A percentile compares a stretch with the other conserved stretches of the same genome.
Evolutionary conservation across 2,113 vertebrate genomes (phyloP).

Genomic region (Cyprinus carpio): DNA sequence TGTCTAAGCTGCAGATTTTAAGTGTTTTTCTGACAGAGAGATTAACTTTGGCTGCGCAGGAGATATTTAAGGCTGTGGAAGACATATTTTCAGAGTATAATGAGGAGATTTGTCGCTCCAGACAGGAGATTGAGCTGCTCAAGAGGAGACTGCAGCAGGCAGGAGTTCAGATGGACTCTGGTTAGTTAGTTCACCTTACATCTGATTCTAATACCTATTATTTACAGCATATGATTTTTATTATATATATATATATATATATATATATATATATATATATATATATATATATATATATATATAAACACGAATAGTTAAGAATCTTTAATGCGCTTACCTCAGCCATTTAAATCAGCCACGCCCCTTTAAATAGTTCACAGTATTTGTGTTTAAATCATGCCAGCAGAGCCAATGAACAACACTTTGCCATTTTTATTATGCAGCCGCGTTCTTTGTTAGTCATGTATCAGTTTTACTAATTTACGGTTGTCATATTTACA

Average conservation of each 20-base stretch:
- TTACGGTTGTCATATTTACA: too few species aligned
- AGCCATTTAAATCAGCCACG: background rate
- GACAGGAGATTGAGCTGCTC: slow-evolving; percentile 76
- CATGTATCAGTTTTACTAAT: too few species aligned
- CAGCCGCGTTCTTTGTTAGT: too few species aligned
- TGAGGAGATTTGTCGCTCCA: slow-evolving; percentile 73
- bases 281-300: too few species aligned
- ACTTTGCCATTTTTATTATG: too few species aligned
- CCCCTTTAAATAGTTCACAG: background rate
- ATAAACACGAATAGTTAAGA: background rate
- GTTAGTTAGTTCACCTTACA: slow-evolving; percentile 61
- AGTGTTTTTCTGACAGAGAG: slow-evolving; percentile 77
- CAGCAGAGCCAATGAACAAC: too few species aligned
- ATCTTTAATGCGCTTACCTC: background rate
- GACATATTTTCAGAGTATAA: slow-evolving; percentile 76
- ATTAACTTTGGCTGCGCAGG: slow-evolving; percentile 76
- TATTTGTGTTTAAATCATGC: too few species aligned
- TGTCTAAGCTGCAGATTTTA: slow-evolving; percentile 76
- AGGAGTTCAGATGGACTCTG: slow-evolving; percentile 75
- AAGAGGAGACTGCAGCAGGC: slow-evolving; percentile 74
- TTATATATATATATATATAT: too few species aligned
- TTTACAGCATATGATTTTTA: background rate
- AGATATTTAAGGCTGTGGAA: slow-evolving; percentile 78
- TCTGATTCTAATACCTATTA: background rate
- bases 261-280: too few species aligned